Evolutionary conservation across 2,888 invertebrate species (phyloP).

Genomic region (Thera britannica): DNA sequence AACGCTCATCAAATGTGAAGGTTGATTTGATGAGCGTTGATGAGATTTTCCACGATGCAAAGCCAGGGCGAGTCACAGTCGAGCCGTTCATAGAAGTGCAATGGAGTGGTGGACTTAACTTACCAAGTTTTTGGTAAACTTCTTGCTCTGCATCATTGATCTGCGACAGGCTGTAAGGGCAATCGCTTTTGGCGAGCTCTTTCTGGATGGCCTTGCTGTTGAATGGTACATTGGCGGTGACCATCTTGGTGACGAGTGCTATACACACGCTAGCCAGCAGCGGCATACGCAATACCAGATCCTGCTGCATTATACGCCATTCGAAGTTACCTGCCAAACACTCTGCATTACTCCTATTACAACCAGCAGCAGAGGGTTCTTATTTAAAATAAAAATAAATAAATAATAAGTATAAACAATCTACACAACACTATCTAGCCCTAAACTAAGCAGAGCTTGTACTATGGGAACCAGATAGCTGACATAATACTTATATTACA

Average conservation of each 20-base stretch:
- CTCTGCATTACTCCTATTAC: neutral
- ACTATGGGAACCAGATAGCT: too few species aligned
- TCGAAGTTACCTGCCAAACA: constrained; percentile 26
- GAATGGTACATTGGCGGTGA: constrained; percentile 40
- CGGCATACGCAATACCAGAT: constrained; percentile 40
- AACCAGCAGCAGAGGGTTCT: too few species aligned
- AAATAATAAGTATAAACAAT: too few species aligned
- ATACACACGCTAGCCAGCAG: constrained; percentile 56
- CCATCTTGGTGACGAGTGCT: constrained; percentile 62
- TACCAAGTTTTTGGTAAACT: constrained; percentile 55
- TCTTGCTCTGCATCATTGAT: constrained; percentile 54
- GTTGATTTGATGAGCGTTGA: too few species aligned
- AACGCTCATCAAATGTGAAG: too few species aligned
- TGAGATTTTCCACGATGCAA: too few species aligned
- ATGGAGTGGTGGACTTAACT: constrained; percentile 12
- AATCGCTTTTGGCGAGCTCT: constrained; percentile 35
- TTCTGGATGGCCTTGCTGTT: constrained; percentile 42
- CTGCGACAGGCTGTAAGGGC: constrained; percentile 41
- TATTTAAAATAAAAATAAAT: too few species aligned
- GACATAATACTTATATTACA: too few species aligned
- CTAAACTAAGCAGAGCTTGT: too few species aligned
- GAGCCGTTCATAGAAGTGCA: neutral
- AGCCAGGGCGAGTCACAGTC: neutral
- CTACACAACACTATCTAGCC: too few species aligned
- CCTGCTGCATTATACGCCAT: constrained; percentile 43